Percentiles rank a stretch among this genome's conserved stretches.
phyloP scores from a whole-genome alignment of 1,140 invertebrate genomes.

The Papilio glaucus region DNA sequence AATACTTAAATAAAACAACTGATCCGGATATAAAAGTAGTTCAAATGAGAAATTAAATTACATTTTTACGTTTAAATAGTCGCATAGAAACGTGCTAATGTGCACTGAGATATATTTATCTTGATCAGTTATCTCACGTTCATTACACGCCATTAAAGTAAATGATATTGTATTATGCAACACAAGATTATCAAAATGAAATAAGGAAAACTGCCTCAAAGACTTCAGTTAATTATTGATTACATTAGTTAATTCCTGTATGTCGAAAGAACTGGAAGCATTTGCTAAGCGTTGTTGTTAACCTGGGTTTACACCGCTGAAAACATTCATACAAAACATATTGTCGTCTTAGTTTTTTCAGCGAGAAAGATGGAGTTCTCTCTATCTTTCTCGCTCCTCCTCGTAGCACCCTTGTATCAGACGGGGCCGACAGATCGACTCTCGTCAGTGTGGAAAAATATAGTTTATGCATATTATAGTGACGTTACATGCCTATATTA shows the following conservation, averaged over 20 bases:
- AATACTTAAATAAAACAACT: slow-evolving; percentile 4
- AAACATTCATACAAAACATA: too few relatives aligned
- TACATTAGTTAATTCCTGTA: neutral
- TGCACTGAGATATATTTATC: slow-evolving; percentile 20
- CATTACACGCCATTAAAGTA: neutral
- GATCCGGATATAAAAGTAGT: slow-evolving; percentile 6
- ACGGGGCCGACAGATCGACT: too few relatives aligned
- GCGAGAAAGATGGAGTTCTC: too few relatives aligned
- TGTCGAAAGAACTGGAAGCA: neutral
- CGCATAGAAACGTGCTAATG: slow-evolving; percentile 4
- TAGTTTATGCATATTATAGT: too few relatives aligned
- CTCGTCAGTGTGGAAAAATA: too few relatives aligned
- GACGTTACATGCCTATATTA: too few relatives aligned
- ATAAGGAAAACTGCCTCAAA: neutral
- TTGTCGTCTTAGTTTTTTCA: too few relatives aligned
- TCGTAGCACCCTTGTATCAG: too few relatives aligned
- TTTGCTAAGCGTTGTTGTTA: too few relatives aligned
- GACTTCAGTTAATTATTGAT: too few relatives aligned
- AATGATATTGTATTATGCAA: slow-evolving; percentile 12
- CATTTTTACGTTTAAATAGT: slow-evolving; percentile 18
- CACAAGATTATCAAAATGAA: neutral
- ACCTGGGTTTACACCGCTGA: too few relatives aligned
- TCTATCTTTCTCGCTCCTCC: too few relatives aligned
- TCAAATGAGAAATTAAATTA: slow-evolving; percentile 22
- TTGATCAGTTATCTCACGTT: slow-evolving; percentile 23